Conservation (phyloP, 2,113 vertebrate genomes). For the Hypocryptadius cinnamomeus region DNA sequence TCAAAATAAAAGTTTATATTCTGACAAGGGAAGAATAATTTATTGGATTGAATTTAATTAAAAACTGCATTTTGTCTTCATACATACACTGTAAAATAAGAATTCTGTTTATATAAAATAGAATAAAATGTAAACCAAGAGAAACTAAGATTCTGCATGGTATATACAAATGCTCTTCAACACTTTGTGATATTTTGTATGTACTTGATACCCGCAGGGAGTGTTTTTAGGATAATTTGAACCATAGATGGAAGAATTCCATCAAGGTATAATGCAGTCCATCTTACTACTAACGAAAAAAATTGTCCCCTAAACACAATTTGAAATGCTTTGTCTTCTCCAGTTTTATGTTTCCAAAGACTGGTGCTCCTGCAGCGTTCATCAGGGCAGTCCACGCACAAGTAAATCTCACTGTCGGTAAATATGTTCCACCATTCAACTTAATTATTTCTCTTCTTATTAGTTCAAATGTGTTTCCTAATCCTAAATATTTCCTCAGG, state of each 20-base stretch:
- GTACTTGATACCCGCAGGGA: neutral
- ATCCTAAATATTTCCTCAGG: neutral
- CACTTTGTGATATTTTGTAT: neutral
- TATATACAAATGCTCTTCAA: neutral
- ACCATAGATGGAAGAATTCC: neutral
- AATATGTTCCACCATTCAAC: neutral
- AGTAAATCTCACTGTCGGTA: neutral
- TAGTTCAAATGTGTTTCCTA: neutral
- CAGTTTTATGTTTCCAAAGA: neutral
- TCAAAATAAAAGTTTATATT: constrained; percentile 24
- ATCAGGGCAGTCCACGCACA: neutral
- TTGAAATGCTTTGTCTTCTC: neutral
- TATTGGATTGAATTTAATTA: neutral
- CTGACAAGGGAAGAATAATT: neutral
- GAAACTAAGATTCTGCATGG: neutral
- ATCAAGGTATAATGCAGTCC: neutral
- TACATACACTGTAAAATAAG: neutral
- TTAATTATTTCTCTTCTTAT: neutral
- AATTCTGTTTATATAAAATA: neutral
- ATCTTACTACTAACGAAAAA: neutral
- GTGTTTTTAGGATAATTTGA: neutral
- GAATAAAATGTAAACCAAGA: neutral
- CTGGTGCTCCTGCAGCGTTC: neutral
- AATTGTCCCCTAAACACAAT: neutral
- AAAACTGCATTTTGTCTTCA: neutral